A percentile compares a stretch with the other conserved stretches of the same genome.
These are phyloP conservation scores for Scelioninae gen. 2 DNA, from an alignment of 2,888 invertebrate genomes.

Conservation along the genomic window DNA sequence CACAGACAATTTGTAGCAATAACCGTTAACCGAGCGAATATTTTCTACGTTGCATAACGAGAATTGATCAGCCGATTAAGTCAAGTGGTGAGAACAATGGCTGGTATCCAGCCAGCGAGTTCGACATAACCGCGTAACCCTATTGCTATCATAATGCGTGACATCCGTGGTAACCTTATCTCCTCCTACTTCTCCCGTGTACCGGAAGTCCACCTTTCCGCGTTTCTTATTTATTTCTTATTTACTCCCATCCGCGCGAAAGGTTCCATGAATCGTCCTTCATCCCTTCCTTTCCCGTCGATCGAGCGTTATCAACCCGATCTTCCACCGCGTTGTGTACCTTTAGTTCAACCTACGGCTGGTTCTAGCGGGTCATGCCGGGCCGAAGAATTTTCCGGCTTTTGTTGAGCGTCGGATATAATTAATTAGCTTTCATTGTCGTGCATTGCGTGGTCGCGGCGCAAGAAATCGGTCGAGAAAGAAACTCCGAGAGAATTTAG, in stretches of 20 bases:
- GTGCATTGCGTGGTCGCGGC: not conserved
- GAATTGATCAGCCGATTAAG: conserved; percentile 70
- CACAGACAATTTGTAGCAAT: conserved; percentile 52
- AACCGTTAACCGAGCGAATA: conserved; percentile 53
- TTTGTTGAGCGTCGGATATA: too few relatives aligned
- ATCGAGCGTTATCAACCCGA: not conserved
- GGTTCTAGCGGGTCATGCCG: too few relatives aligned
- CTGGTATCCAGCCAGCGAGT: conserved; percentile 62
- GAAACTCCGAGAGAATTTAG: not conserved
- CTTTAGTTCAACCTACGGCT: too few relatives aligned
- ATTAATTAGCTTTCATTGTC: conserved; percentile 6
- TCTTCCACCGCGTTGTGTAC: too few relatives aligned
- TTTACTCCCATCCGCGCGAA: too few relatives aligned
- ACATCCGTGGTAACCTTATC: conserved; percentile 66
- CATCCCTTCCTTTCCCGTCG: conserved; percentile 3
- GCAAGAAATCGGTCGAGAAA: too few relatives aligned
- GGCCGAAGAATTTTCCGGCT: too few relatives aligned
- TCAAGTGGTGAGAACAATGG: conserved; percentile 74
- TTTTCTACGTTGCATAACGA: conserved; percentile 69
- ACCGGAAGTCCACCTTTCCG: conserved; percentile 59
- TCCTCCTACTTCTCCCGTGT: conserved; percentile 47
- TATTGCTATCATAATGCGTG: conserved; percentile 68
- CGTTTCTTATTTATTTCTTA: conserved; percentile 5
- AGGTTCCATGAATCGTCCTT: too few relatives aligned
- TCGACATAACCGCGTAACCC: conserved; percentile 63